These are phyloP conservation scores for Drosophila villosipedis DNA, from an alignment of 2,888 invertebrate genomes.

Conservation along the genomic window DNA sequence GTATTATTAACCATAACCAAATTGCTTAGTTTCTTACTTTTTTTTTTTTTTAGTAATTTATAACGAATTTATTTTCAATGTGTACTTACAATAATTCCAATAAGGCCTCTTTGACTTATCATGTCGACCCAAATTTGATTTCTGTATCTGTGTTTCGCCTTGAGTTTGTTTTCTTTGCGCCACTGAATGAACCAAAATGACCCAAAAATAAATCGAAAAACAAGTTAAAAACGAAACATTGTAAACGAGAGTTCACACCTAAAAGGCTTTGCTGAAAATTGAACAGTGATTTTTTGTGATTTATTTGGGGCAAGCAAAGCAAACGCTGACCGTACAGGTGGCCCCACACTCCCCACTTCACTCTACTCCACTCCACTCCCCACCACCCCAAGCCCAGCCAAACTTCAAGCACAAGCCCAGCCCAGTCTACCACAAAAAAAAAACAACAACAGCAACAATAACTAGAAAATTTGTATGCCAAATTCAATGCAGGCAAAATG, in stretches of 20 bases:
- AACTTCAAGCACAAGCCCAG: slow-evolving; percentile 26
- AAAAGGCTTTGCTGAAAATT: slow-evolving; percentile 56
- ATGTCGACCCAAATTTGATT: slow-evolving; percentile 57
- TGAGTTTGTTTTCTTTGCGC: slow-evolving; percentile 30
- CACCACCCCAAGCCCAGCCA: slow-evolving; percentile 17
- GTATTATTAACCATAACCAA: not conserved
- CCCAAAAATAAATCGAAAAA: slow-evolving; percentile 38
- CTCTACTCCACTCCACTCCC: not conserved
- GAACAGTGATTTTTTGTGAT: slow-evolving; percentile 42
- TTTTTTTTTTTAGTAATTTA: not conserved
- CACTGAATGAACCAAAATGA: slow-evolving; percentile 31
- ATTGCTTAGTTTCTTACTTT: not conserved
- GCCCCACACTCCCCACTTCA: not conserved
- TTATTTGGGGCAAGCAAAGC: slow-evolving; percentile 67
- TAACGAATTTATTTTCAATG: not conserved
- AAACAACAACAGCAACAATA: slow-evolving; percentile 18
- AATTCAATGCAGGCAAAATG: slow-evolving; percentile 76
- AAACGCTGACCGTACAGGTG: slow-evolving; percentile 59
- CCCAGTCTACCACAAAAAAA: slow-evolving; percentile 36
- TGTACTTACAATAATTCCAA: slow-evolving; percentile 6
- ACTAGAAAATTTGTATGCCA: slow-evolving; percentile 61
- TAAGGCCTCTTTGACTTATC: slow-evolving; percentile 46
- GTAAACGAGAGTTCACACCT: slow-evolving; percentile 63
- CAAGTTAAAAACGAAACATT: slow-evolving; percentile 29
- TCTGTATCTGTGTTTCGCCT: slow-evolving; percentile 42